Evolutionary conservation across 1,140 invertebrate genomes (phyloP), one percentile per base, ranked within the genome.

Genomic region (Drosophila rhopaloa): DNA sequence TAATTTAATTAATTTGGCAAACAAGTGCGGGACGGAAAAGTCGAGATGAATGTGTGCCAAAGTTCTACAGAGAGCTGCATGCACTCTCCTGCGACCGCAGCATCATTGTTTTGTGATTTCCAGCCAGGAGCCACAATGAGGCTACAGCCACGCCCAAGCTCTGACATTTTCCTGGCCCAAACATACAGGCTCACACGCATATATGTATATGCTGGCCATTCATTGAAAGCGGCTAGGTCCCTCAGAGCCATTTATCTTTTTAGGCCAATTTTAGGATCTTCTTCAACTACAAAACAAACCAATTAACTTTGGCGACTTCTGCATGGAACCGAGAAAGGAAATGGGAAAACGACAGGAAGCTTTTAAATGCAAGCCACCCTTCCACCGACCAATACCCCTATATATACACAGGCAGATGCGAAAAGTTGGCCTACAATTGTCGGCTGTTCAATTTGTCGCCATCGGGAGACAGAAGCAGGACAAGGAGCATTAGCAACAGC

Each of bases 291-390:
- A 83, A 79, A 88, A 74, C 73, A 76, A 83, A 74, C 71, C 83
- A 86, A 88, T 86, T 86, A 88, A 83, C 62, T 88, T 82, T 67
- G 76, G 79, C 59, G 59, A 68, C 74, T 77, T 61, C 47, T 62
- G 56, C 43, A 62, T 24, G 47, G 65, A 55, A 43, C 53, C 7
- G 24, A 16, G 61, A 83, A 83, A 67, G 76, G 62, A 86, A 83
- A 67, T 79, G 56, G 59, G 59, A 50, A 59, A 77, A 59, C 67
- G 78, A 58, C 68, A 65, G 74, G 68, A 67, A 81, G 58, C 66
- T 59, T 61, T 60, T 71, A 35, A 59, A 71, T 74, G 56, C 67
- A 77, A 81, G 70, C 61, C 67, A 68, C 41, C 35, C 50, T 16
- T 48, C 24, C 27, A 16, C 27, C 50, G 5, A 10, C 35, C 24